phyloP scores from a whole-genome alignment of 2,797 vertebrate species.

The Nannoperca australis region DNA sequence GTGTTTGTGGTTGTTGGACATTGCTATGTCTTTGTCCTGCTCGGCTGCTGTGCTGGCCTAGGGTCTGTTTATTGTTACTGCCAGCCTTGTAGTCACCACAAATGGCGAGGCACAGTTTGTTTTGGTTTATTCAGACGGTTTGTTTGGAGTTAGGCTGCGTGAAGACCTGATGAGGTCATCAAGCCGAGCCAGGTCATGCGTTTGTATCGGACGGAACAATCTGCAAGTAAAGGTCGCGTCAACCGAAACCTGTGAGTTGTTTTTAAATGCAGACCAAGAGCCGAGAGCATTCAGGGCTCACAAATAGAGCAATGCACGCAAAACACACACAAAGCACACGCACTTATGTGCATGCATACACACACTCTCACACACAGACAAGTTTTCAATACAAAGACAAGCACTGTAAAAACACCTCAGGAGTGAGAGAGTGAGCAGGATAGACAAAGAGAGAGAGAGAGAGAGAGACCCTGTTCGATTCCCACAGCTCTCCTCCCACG shows the following conservation, averaged over 20 bases:
- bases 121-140: conserved; percentile 65
- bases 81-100: conserved; percentile 57
- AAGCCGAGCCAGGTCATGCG: conserved; percentile 52
- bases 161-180: conserved; percentile 69
- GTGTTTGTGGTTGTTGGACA: conserved; percentile 24
- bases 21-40: conserved; percentile 43
- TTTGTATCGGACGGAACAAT: conserved; percentile 71
- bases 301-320: conserved; percentile 31
- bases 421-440: conserved; percentile 62
- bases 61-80: conserved; percentile 71
- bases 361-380: conserved; percentile 32
- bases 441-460: conserved; percentile 55
- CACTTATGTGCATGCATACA: background rate
- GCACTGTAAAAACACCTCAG: conserved; percentile 68
- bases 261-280: conserved; percentile 65
- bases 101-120: conserved; percentile 54
- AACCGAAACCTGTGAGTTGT: conserved; percentile 71
- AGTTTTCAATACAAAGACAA: conserved; percentile 72
- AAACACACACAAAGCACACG: conserved; percentile 22
- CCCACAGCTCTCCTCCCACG: conserved; percentile 76
- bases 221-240: conserved; percentile 64
- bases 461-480: conserved; percentile 68
- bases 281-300: conserved; percentile 27
- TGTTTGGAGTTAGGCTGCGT: conserved; percentile 68
- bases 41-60: conserved; percentile 41